phyloP scores from a whole-genome alignment of 2,888 invertebrate genomes.

The Drosophila bunnanda region DNA sequence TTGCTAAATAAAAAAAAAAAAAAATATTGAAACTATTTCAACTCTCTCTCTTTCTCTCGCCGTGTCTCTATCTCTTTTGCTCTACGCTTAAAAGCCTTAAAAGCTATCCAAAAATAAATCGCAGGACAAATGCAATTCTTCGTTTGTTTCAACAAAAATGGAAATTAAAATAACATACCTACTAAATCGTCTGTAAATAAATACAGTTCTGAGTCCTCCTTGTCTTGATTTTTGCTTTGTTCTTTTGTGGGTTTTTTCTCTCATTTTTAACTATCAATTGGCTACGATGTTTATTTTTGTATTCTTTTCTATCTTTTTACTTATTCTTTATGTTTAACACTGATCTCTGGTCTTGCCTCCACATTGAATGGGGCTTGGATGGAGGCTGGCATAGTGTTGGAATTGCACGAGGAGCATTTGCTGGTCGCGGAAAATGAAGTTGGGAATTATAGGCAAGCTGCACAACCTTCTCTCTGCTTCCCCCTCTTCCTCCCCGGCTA shows the following conservation, averaged over 20 bases:
- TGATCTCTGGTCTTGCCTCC: conserved; percentile 28
- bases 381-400: conserved; percentile 18
- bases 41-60: background rate
- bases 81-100: conserved; percentile 31
- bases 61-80: conserved; percentile 23
- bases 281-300: conserved; percentile 12
- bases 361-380: conserved; percentile 16
- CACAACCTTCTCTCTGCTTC: background rate
- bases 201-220: conserved; percentile 43
- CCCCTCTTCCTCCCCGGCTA: conserved; percentile 2
- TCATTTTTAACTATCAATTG: conserved; percentile 37
- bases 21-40: conserved; percentile 11
- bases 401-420: background rate
- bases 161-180: conserved; percentile 28
- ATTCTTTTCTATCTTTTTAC: background rate
- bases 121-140: conserved; percentile 19
- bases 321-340: conserved; percentile 1
- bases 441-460: conserved; percentile 1
- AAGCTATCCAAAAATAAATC: conserved; percentile 30
- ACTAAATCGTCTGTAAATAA: conserved; percentile 38
- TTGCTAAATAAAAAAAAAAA: conserved; percentile 27
- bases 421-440: background rate
- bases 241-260: conserved; percentile 16
- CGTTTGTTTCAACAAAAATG: conserved; percentile 11
- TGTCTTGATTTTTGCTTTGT: conserved; percentile 29